Evolutionary conservation across 2,113 vertebrate genomes (phyloP), one percentile per base, ranked within the genome.

Genomic region (Urocolius indicus): DNA sequence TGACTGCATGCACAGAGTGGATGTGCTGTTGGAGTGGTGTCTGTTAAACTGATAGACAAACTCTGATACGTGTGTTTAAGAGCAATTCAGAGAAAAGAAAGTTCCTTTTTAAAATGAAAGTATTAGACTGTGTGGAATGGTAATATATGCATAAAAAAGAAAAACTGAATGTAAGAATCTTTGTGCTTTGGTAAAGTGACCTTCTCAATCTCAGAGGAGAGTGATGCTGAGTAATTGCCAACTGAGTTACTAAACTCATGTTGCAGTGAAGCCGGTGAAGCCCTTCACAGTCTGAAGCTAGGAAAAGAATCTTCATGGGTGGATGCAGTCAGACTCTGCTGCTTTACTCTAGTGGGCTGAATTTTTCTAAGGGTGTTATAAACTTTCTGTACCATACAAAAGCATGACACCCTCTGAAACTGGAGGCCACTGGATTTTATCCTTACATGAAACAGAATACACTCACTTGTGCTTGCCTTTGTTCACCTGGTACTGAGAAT

Each of bases 21-120:
- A 16, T 29, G 2, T 7, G 22, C 13, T 19, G 1, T 9, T 66
- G 43, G 11, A 78, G 12, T 6, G 4, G 2, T 15, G 9, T 17
- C 24, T 66, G 0, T 32, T n/a, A 30, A 26, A 43, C 7, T 13
- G 2, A 20, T 71, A 41, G 12, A 41, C 38, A 41, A 41, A 12
- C 15, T 65, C 10, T 34, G 21, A 45, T 36, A 34, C 2, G 1
- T 16, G 24, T 13, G 5, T 2, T 59, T 21, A 16, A 38, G 20
- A 27, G 46, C 16, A 66, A 46, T 41, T 55, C 23, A 29, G 17
- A 34, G 1, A 36, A 62, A 57, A 62, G 1, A 10, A 68, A 36
- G 30, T 18, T 8, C 5, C 3, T 14, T 59, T 59, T 23, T 1
- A 0, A 11, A 0, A 10, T n/a, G 5, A 13, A 78, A 18, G 3